These are phyloP conservation scores for Hystrix brachyura DNA, from an alignment of 2,113 vertebrate species.

Conservation along the genomic window DNA sequence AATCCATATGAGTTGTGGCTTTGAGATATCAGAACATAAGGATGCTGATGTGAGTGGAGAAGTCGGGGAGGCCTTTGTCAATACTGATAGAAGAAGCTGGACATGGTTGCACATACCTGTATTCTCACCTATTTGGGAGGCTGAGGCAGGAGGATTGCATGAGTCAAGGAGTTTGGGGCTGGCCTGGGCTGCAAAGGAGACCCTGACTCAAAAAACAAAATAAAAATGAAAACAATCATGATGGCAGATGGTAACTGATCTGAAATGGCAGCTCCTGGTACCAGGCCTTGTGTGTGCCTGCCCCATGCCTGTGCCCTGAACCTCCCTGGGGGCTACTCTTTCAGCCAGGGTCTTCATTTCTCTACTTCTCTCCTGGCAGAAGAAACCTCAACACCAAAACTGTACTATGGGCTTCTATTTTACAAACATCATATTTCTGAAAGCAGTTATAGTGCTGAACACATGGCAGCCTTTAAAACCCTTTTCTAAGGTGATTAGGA, in stretches of 20 bases:
- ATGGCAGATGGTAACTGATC: not conserved
- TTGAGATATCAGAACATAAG: slow-evolving; percentile 10
- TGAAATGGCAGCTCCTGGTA: not conserved
- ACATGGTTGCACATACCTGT: not conserved
- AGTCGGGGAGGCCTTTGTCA: not conserved
- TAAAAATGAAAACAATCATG: not conserved
- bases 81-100: not conserved
- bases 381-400: not conserved
- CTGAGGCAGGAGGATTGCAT: not conserved
- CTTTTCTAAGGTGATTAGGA: not conserved
- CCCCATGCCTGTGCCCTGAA: not conserved
- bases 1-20: not conserved
- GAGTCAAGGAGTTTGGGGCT: not conserved
- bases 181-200: not conserved
- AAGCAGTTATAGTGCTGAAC: not conserved
- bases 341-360: not conserved
- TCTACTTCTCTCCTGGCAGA: not conserved
- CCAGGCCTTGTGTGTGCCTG: fast-evolving
- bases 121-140: not conserved
- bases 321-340: not conserved
- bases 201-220: not conserved
- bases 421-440: not conserved
- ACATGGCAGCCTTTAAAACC: not conserved
- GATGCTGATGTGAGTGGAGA: not conserved
- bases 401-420: not conserved